phyloP scores from a whole-genome alignment of 2,888 invertebrate genomes.

The Herminia tarsipennalis region DNA sequence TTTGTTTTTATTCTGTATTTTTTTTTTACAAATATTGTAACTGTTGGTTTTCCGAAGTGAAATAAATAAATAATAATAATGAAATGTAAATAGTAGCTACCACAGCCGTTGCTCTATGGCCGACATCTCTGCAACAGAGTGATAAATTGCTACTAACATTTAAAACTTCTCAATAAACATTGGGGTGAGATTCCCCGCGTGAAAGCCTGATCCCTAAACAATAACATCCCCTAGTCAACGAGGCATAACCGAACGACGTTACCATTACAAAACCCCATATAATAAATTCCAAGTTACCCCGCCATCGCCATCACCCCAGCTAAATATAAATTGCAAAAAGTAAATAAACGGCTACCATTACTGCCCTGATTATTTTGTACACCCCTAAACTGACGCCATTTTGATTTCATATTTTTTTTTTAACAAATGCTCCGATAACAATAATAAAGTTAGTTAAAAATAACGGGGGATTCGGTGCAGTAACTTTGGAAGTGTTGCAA shows the following conservation, averaged over 20 bases:
- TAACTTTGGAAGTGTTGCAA: slow-evolving; percentile 25
- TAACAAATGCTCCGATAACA: slow-evolving; percentile 36
- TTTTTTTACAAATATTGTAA: not conserved
- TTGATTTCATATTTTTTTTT: slow-evolving; percentile 60
- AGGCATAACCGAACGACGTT: slow-evolving; percentile 77
- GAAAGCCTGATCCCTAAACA: slow-evolving; percentile 51
- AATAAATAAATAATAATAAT: no score
- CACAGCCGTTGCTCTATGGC: slow-evolving; percentile 16
- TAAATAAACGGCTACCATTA: slow-evolving; percentile 82
- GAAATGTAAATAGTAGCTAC: no score
- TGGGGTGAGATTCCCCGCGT: slow-evolving; percentile 43
- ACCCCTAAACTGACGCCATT: slow-evolving; percentile 75
- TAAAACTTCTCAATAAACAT: slow-evolving; percentile 47
- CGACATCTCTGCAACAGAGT: slow-evolving; percentile 17
- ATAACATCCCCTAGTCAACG: slow-evolving; percentile 69
- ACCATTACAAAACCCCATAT: slow-evolving; percentile 69
- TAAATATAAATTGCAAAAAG: slow-evolving; percentile 80
- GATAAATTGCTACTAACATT: slow-evolving; percentile 45
- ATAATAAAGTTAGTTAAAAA: slow-evolving; percentile 47
- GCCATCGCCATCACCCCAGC: slow-evolving; percentile 50
- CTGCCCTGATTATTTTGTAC: slow-evolving; percentile 79
- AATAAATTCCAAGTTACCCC: slow-evolving; percentile 66
- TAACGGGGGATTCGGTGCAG: slow-evolving; percentile 36
- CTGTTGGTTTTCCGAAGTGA: no score
- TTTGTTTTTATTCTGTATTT: not conserved